Evolutionary conservation across 2,113 vertebrate genomes (phyloP).

Genomic region (Cryptomyrus ogoouensis): DNA sequence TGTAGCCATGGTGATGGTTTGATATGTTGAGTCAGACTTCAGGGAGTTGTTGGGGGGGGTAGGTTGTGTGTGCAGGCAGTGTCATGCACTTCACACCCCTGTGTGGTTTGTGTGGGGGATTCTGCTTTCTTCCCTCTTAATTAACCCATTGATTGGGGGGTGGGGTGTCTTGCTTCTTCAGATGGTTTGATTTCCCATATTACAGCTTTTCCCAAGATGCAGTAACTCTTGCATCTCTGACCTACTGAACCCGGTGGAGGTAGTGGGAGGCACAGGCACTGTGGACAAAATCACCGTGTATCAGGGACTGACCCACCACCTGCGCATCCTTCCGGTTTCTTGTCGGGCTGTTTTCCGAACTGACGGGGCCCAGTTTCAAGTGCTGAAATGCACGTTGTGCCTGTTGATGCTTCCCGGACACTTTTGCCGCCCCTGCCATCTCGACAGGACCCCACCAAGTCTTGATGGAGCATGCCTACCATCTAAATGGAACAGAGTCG

Average conservation of each 20-base stretch:
- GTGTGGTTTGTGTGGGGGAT: background rate
- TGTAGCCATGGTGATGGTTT: background rate
- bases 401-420: background rate
- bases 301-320: background rate
- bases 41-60: background rate
- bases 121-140: slow-evolving; percentile 40
- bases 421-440: background rate
- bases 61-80: background rate
- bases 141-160: slow-evolving; percentile 61
- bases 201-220: background rate
- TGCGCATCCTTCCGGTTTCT: background rate
- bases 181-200: slow-evolving; percentile 10
- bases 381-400: background rate
- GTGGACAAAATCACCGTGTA: background rate
- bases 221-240: background rate
- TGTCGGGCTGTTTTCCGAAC: background rate
- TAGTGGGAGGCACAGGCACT: background rate
- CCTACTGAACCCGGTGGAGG: background rate
- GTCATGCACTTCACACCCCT: background rate
- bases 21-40: background rate
- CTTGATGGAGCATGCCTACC: slow-evolving; percentile 22
- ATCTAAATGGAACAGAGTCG: slow-evolving; percentile 35
- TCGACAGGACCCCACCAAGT: background rate
- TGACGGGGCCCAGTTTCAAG: background rate
- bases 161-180: slow-evolving; percentile 33